These are phyloP conservation scores for Leptatherina wallacei DNA, from an alignment of 2,797 vertebrate species.

Conservation along the genomic window DNA sequence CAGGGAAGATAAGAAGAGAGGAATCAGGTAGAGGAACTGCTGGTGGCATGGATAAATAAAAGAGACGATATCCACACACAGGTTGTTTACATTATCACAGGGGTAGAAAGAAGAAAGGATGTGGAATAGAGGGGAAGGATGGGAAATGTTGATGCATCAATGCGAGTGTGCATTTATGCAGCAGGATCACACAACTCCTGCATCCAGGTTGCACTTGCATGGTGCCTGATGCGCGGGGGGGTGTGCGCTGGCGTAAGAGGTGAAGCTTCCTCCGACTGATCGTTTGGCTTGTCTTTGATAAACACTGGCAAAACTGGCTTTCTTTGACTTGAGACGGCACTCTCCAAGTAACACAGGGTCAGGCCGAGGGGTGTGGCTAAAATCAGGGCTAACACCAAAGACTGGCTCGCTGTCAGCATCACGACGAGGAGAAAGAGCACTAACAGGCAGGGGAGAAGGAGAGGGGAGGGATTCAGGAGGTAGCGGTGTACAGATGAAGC, in stretches of 20 bases:
- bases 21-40: slow-evolving; percentile 16
- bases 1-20: slow-evolving; percentile 20
- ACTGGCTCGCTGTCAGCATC: slow-evolving; percentile 92
- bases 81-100: slow-evolving; percentile 24
- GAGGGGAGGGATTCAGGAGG: slow-evolving; percentile 87
- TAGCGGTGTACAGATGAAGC: slow-evolving; percentile 80
- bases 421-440: slow-evolving; percentile 86
- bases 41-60: slow-evolving; percentile 43
- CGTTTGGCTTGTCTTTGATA: slow-evolving; percentile 23
- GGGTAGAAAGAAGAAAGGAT: slow-evolving; percentile 9
- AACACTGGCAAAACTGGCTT: slow-evolving; percentile 42
- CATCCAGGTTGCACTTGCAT: slow-evolving; percentile 74
- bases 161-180: slow-evolving; percentile 71
- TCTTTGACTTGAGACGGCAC: slow-evolving; percentile 78
- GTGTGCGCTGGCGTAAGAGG: slow-evolving; percentile 41
- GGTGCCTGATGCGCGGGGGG: slow-evolving; percentile 51
- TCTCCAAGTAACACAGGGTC: slow-evolving; percentile 93
- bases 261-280: slow-evolving; percentile 13
- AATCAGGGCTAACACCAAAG: slow-evolving; percentile 88
- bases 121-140: background rate
- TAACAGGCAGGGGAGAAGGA: slow-evolving; percentile 90
- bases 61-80: background rate
- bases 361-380: slow-evolving; percentile 93
- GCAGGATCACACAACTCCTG: slow-evolving; percentile 89
- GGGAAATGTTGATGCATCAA: slow-evolving; percentile 1